Conservation (phyloP, 2,113 vertebrate genomes). For the Dascyllus trimaculatus region DNA sequence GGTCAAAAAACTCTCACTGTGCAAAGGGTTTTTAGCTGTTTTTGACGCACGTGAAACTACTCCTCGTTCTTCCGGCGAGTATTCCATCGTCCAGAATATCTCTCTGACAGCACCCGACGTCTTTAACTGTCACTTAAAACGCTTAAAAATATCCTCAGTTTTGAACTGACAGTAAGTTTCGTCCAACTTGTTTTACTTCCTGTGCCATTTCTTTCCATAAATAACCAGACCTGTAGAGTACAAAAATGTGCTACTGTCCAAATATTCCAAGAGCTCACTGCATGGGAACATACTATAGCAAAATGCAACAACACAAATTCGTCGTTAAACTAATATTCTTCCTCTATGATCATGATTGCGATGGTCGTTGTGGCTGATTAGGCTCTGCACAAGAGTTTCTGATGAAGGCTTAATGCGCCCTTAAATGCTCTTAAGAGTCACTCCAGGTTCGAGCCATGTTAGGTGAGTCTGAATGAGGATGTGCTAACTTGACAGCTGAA, state of each 20-base stretch:
- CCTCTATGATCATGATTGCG: constrained; percentile 22
- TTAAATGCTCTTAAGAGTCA: constrained; percentile 42
- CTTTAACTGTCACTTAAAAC: background rate
- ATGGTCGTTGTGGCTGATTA: constrained; percentile 29
- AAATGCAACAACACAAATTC: constrained; percentile 53
- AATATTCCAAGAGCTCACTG: constrained; percentile 50
- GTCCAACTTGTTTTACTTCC: constrained; percentile 9
- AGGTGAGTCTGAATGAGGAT: constrained; percentile 17
- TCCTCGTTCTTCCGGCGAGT: constrained; percentile 1
- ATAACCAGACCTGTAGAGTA: constrained; percentile 5
- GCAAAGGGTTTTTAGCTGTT: constrained; percentile 12
- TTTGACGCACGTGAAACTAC: constrained; percentile 4
- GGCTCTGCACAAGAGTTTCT: constrained; percentile 50
- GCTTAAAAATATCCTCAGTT: background rate
- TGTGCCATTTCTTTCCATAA: constrained; percentile 41
- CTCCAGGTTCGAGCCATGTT: constrained; percentile 9
- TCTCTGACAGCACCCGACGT: constrained; percentile 2
- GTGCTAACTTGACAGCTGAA: constrained; percentile 18
- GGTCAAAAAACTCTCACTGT: constrained; percentile 22
- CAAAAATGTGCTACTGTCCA: constrained; percentile 53
- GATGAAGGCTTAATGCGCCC: constrained; percentile 38
- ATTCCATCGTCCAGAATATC: background rate
- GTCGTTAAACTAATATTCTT: constrained; percentile 43
- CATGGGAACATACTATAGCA: constrained; percentile 38
- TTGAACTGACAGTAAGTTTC: constrained; percentile 10